Percentiles rank a stretch among this genome's conserved stretches.
phyloP scores from a whole-genome alignment of 2,797 vertebrate genomes.

The Rhinatrema bivittatum region DNA sequence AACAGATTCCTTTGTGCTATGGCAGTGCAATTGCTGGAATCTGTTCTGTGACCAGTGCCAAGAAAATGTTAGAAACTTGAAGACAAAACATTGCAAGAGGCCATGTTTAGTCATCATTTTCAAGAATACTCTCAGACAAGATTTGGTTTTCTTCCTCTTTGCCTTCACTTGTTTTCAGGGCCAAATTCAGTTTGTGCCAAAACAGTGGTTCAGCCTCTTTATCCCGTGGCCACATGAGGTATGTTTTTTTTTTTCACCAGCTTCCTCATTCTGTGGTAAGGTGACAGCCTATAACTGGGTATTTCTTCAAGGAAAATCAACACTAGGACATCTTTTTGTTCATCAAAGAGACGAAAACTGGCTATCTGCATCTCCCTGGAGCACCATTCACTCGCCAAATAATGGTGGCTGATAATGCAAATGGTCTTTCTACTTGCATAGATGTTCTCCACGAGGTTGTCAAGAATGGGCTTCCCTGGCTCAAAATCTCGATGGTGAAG shows the following conservation, averaged over 20 bases:
- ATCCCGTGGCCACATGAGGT: slow-evolving; percentile 10
- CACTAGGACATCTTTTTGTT: slow-evolving; percentile 7
- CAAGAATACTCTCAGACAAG: not conserved
- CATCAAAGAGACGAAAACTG: slow-evolving; percentile 12
- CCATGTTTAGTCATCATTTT: not conserved
- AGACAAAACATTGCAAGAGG: too few relatives aligned
- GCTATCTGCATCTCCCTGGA: slow-evolving; percentile 15
- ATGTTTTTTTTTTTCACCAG: slow-evolving; percentile 9
- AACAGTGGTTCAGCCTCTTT: not conserved
- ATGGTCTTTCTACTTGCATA: slow-evolving; percentile 16
- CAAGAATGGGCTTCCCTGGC: slow-evolving; percentile 10
- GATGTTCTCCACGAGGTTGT: slow-evolving; percentile 14
- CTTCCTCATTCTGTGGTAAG: slow-evolving; percentile 9
- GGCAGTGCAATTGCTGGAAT: too few relatives aligned
- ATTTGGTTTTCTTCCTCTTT: not conserved
- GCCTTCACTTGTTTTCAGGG: not conserved
- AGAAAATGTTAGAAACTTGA: too few relatives aligned
- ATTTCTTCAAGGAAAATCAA: slow-evolving; percentile 11
- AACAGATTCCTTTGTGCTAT: too few relatives aligned
- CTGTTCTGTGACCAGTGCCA: too few relatives aligned
- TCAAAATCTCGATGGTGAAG: slow-evolving; percentile 19
- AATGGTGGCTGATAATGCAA: slow-evolving; percentile 10
- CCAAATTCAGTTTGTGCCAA: slow-evolving; percentile 7
- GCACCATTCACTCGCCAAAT: slow-evolving; percentile 18
- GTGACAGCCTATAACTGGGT: slow-evolving; percentile 1